Conservation (phyloP, 2,113 vertebrate genomes). For the Otocyon megalotis region DNA sequence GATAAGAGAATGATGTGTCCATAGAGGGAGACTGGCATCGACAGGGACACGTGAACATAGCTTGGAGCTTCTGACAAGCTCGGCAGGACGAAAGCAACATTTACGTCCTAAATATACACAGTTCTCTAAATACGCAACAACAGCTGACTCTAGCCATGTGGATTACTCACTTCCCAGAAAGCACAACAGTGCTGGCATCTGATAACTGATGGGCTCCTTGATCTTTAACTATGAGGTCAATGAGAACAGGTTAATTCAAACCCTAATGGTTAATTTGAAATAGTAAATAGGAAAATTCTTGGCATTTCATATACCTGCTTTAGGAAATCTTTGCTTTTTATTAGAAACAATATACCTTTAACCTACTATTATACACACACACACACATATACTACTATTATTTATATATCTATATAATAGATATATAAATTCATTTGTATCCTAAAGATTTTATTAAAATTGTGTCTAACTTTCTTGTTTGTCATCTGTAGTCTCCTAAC, state of each 20-base stretch:
- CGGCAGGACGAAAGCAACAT: not conserved
- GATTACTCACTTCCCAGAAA: not conserved
- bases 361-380: not conserved
- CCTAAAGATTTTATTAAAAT: slow-evolving; percentile 27
- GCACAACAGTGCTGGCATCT: not conserved
- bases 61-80: not conserved
- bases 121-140: not conserved
- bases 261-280: not conserved
- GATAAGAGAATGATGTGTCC: not conserved
- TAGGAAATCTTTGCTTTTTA: not conserved
- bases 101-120: not conserved
- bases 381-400: not conserved
- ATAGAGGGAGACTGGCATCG: not conserved
- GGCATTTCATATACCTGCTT: not conserved
- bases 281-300: not conserved
- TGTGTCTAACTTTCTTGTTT: not conserved
- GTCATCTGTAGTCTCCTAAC: not conserved
- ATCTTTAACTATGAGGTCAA: not conserved
- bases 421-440: not conserved
- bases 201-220: not conserved
- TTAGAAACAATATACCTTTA: not conserved
- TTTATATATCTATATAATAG: not conserved
- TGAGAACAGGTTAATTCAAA: not conserved
- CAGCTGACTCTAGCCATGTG: not conserved
- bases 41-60: not conserved